Percentiles rank a stretch among this genome's conserved stretches.
Evolutionary conservation across 2,888 invertebrate genomes (phyloP).

Genomic region (Cybosia mesomella): DNA sequence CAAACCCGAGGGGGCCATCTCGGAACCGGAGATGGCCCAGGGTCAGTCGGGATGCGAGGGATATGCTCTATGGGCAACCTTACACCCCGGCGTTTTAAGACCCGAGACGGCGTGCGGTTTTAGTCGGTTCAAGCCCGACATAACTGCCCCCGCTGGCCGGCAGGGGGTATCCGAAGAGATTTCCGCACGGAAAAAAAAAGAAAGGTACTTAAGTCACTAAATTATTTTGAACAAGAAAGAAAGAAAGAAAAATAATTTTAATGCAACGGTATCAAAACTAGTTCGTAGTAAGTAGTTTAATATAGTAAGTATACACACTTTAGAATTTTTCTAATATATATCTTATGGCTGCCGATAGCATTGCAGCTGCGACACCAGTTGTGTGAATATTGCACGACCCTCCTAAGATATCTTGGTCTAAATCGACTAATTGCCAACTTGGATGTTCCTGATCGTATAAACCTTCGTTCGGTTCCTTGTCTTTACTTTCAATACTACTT

Average conservation of each 20-base stretch:
- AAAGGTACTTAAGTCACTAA: background rate
- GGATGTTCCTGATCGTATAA: slow-evolving; percentile 8
- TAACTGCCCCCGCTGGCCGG: too few species aligned
- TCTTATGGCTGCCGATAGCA: slow-evolving; percentile 20
- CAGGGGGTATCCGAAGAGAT: too few species aligned
- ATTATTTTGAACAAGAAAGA: background rate
- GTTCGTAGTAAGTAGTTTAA: background rate
- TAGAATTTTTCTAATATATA: slow-evolving; percentile 20
- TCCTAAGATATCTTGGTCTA: slow-evolving; percentile 15
- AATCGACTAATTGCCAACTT: background rate
- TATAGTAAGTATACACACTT: background rate
- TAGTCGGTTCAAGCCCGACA: too few species aligned
- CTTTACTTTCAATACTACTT: background rate
- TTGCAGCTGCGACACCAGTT: slow-evolving; percentile 21
- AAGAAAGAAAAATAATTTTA: background rate
- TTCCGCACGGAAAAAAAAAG: too few species aligned
- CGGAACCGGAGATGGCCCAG: too few species aligned
- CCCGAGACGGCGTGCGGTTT: too few species aligned
- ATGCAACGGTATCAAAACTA: background rate
- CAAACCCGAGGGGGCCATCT: too few species aligned
- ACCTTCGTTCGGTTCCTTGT: background rate
- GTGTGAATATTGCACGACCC: slow-evolving; percentile 24
- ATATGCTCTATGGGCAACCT: too few species aligned
- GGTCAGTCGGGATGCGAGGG: too few species aligned
- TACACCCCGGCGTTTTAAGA: too few species aligned